Conservation (phyloP, 2,888 invertebrate genomes). For the Tholera decimalis region DNA sequence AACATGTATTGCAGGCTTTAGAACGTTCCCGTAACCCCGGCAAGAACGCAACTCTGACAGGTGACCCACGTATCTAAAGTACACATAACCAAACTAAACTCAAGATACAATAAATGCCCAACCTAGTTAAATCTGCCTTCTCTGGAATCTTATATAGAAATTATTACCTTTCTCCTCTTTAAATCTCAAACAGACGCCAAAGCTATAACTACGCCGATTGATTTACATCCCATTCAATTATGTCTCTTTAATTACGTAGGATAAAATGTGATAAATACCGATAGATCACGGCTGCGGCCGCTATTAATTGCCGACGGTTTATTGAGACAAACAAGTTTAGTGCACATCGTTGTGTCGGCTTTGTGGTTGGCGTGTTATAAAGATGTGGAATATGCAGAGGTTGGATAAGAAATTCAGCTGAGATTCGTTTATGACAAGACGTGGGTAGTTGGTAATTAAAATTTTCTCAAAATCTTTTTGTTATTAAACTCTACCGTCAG, state of each 20-base stretch:
- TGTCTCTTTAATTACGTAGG: constrained; percentile 58
- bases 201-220: constrained; percentile 35
- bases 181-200: not conserved
- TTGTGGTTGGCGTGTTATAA: constrained; percentile 44
- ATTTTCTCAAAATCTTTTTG: no score
- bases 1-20: no score
- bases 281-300: constrained; percentile 64
- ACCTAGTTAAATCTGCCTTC: not conserved
- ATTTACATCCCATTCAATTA: constrained; percentile 61
- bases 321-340: constrained; percentile 70
- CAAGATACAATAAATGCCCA: no score
- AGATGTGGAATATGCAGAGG: not conserved
- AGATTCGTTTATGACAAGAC: no score
- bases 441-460: no score
- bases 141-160: not conserved
- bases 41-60: no score
- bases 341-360: constrained; percentile 57
- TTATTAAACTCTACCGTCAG: no score
- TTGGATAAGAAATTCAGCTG: constrained; percentile 19
- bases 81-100: no score
- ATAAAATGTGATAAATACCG: constrained; percentile 62
- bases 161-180: not conserved
- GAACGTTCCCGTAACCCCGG: no score
- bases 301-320: constrained; percentile 66
- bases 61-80: no score